phyloP scores from a whole-genome alignment of 2,797 vertebrate genomes.

The Eulemur mongoz region DNA sequence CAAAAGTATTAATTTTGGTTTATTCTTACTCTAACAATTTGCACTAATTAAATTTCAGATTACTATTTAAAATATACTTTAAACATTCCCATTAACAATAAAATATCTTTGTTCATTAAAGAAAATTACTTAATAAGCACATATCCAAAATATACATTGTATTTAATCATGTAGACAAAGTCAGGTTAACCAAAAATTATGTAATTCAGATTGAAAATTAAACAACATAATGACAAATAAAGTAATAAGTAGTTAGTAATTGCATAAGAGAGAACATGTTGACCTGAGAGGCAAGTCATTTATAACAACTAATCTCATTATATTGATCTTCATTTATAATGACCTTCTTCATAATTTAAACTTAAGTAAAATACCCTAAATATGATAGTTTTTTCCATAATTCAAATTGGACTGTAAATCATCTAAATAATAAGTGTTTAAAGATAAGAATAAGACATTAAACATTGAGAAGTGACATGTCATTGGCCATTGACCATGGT shows the following conservation, averaged over 20 bases:
- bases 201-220: neutral
- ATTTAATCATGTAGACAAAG: neutral
- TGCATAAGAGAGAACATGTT: neutral
- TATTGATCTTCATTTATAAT: neutral
- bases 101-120: neutral
- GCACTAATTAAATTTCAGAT: neutral
- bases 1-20: neutral
- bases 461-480: neutral
- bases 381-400: neutral
- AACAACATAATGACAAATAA: neutral
- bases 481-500: neutral
- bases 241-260: neutral
- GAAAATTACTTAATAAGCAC: neutral
- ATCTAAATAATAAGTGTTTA: constrained; percentile 40
- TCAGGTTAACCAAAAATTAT: neutral
- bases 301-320: neutral
- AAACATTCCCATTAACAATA: neutral
- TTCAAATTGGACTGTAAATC: neutral
- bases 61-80: constrained; percentile 1
- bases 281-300: neutral
- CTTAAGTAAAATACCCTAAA: neutral
- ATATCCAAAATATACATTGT: neutral
- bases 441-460: neutral
- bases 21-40: constrained; percentile 28
- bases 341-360: neutral